Evolutionary conservation across 2,113 vertebrate species (phyloP).

Genomic region (Aldabrachelys gigantea): DNA sequence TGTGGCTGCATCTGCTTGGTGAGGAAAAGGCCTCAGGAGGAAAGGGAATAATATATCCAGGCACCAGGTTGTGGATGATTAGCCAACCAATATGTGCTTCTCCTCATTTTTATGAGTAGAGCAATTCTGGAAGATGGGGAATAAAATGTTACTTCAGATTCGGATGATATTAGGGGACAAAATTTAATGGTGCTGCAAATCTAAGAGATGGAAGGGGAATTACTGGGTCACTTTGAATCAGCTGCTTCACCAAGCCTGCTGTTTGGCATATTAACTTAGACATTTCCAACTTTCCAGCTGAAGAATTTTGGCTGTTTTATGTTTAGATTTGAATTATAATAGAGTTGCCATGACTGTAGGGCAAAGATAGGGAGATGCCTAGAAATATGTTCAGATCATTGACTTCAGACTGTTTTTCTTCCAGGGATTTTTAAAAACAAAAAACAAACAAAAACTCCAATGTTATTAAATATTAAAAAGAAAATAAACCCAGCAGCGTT

Average conservation of each 20-base stretch:
- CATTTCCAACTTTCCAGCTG: slow-evolving; percentile 39
- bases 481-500: not conserved
- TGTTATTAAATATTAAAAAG: not conserved
- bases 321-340: slow-evolving; percentile 42
- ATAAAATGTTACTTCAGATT: fast-evolving
- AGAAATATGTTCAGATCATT: not conserved
- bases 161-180: not conserved
- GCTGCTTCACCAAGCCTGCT: not conserved
- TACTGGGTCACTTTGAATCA: not conserved
- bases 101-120: not conserved
- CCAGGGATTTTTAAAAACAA: not conserved
- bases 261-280: not conserved
- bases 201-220: not conserved
- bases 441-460: not conserved
- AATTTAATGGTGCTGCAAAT: not conserved
- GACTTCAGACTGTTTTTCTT: not conserved
- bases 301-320: not conserved
- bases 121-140: fast-evolving
- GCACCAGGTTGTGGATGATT: fast-evolving
- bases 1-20: not conserved
- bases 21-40: fast-evolving
- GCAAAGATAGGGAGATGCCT: slow-evolving; percentile 32
- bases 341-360: not conserved
- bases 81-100: fast-evolving
- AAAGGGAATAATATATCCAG: fast-evolving